These are phyloP conservation scores for Polydesmus complanatus DNA, from an alignment of 2,888 invertebrate genomes.

Conservation along the genomic window DNA sequence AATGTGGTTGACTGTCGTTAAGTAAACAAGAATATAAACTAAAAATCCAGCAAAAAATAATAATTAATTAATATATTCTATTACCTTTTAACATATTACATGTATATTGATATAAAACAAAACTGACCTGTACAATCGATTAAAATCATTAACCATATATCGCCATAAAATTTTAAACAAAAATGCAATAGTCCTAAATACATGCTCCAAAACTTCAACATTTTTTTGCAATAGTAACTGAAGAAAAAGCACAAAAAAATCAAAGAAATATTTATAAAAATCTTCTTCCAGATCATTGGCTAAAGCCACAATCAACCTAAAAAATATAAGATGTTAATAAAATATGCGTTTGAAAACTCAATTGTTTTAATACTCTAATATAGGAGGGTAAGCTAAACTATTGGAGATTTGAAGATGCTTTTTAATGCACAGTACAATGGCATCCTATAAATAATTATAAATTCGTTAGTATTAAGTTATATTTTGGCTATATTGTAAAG, in stretches of 20 bases:
- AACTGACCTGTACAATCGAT: conserved; percentile 21
- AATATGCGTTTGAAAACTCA: not conserved
- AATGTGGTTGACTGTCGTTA: conserved; percentile 59
- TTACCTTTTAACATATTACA: not conserved
- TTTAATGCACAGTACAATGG: conserved; percentile 54
- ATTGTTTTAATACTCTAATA: conserved; percentile 53
- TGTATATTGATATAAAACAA: not conserved
- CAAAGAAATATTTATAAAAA: conserved; percentile 71
- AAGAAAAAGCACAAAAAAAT: conserved; percentile 57
- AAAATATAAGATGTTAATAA: conserved; percentile 24
- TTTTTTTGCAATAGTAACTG: conserved; percentile 58
- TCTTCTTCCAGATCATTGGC: conserved; percentile 78
- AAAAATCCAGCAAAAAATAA: not conserved
- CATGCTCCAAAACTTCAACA: conserved; percentile 71
- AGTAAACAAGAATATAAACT: conserved; percentile 45
- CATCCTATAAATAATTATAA: conserved; percentile 42
- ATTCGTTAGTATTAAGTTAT: not conserved
- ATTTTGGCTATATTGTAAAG: not conserved
- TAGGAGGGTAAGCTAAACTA: conserved; percentile 58
- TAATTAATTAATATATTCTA: not conserved
- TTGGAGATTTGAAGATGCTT: conserved; percentile 59
- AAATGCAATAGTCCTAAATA: conserved; percentile 71
- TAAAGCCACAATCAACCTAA: conserved; percentile 64
- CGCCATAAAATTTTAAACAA: conserved; percentile 80
- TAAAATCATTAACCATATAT: conserved; percentile 33